These are phyloP conservation scores for Barypeithes pellucidus DNA, from an alignment of 2,888 invertebrate genomes.

Conservation along the genomic window DNA sequence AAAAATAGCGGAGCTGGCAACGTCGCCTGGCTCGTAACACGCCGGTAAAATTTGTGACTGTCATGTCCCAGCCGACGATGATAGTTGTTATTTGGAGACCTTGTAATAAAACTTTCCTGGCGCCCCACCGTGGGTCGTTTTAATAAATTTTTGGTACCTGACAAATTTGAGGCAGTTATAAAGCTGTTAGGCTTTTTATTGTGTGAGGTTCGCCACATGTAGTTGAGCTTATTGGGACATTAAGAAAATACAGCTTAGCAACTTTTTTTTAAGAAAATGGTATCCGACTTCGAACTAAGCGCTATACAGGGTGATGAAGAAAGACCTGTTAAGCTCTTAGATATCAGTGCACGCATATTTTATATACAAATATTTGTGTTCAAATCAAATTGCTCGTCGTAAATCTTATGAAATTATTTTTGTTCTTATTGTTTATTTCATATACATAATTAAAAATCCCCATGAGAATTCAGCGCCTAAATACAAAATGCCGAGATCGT, in stretches of 20 bases:
- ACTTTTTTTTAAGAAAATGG: not conserved
- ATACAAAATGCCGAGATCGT: constrained; percentile 27
- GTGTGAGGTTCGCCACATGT: constrained; percentile 14
- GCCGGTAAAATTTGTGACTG: no score
- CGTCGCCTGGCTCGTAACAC: no score
- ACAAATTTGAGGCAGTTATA: constrained; percentile 19
- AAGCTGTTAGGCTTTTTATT: constrained; percentile 18
- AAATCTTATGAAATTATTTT: no score
- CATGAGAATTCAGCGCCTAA: constrained; percentile 1
- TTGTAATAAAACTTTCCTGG: constrained; percentile 14
- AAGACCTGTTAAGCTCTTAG: no score
- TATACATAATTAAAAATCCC: not conserved
- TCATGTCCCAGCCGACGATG: no score
- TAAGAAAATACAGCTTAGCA: not conserved
- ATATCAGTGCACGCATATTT: no score
- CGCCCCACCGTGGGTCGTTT: not conserved
- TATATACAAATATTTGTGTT: no score
- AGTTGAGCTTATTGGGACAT: constrained; percentile 1
- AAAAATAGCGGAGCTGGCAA: no score
- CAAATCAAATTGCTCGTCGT: no score
- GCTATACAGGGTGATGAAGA: no score
- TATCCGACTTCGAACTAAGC: no score
- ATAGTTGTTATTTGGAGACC: constrained; percentile 15
- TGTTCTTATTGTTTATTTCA: no score
- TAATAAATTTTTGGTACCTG: constrained; percentile 23